phyloP scores from a whole-genome alignment of 2,888 invertebrate genomes.

The Lydus trimaculatus region DNA sequence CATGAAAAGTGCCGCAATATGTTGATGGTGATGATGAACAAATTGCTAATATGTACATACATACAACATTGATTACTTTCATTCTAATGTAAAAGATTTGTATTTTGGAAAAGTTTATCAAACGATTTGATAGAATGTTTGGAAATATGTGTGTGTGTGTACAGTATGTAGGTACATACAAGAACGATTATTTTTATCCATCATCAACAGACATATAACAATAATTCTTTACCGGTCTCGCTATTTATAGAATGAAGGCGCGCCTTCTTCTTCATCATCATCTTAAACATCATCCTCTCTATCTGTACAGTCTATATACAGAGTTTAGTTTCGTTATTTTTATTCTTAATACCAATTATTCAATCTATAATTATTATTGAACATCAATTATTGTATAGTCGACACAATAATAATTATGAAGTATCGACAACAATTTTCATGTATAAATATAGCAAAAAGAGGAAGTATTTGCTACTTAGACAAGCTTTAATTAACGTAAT shows the following conservation, averaged over 20 bases:
- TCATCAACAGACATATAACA: slow-evolving; percentile 11
- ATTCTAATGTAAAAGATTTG: no score
- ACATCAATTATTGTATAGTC: not conserved
- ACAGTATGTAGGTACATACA: no score
- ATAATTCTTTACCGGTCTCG: slow-evolving; percentile 15
- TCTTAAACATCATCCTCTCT: not conserved
- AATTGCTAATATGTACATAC: not conserved
- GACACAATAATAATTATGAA: not conserved
- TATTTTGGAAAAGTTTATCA: no score
- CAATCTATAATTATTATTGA: not conserved
- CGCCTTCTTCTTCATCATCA: not conserved
- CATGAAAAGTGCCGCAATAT: not conserved
- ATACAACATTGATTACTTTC: no score
- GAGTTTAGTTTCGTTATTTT: no score
- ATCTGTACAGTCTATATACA: not conserved
- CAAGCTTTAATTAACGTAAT: not conserved
- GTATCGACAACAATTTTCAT: not conserved
- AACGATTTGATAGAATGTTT: no score
- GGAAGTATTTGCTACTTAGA: not conserved
- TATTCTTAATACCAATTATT: not conserved
- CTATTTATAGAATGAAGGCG: slow-evolving; percentile 15
- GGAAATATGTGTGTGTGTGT: no score
- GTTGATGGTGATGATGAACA: not conserved
- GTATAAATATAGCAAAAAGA: no score
- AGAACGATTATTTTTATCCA: slow-evolving; percentile 15